phyloP scores from a whole-genome alignment of 2,888 invertebrate species.

The Fragum fragum region DNA sequence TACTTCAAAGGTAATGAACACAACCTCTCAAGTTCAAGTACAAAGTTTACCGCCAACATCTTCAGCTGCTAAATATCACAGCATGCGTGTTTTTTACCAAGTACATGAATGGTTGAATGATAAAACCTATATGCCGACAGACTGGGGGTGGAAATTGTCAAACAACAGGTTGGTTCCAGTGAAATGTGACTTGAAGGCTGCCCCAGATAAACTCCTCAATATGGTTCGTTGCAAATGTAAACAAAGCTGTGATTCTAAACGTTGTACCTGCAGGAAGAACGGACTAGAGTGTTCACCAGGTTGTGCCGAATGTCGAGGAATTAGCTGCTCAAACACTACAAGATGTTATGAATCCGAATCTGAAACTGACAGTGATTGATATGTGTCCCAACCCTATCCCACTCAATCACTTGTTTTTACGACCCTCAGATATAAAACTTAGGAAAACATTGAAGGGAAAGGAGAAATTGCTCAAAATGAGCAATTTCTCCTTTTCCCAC shows the following conservation, averaged over 20 bases:
- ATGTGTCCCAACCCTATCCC: too few relatives aligned
- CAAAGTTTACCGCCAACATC: too few relatives aligned
- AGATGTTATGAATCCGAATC: too few relatives aligned
- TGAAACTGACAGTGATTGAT: too few relatives aligned
- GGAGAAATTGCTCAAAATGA: neutral
- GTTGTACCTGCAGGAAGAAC: slow-evolving; percentile 66
- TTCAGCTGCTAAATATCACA: too few relatives aligned
- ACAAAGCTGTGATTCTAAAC: slow-evolving; percentile 51
- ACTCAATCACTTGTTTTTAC: too few relatives aligned
- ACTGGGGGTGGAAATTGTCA: too few relatives aligned
- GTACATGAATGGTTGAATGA: too few relatives aligned
- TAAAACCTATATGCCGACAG: too few relatives aligned
- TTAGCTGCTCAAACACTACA: neutral
- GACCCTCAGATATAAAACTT: too few relatives aligned
- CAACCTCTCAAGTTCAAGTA: neutral
- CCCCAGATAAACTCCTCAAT: slow-evolving; percentile 57
- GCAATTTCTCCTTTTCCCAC: neutral
- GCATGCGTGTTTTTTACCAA: too few relatives aligned
- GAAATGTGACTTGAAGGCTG: slow-evolving; percentile 52
- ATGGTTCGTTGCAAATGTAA: slow-evolving; percentile 63
- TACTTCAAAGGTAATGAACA: slow-evolving; percentile 43
- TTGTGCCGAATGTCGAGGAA: neutral
- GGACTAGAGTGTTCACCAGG: slow-evolving; percentile 42
- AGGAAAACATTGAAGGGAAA: too few relatives aligned
- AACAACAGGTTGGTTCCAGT: slow-evolving; percentile 35